These are phyloP conservation scores for Coendou prehensilis DNA, from an alignment of 2,797 vertebrate genomes.

Conservation along the genomic window DNA sequence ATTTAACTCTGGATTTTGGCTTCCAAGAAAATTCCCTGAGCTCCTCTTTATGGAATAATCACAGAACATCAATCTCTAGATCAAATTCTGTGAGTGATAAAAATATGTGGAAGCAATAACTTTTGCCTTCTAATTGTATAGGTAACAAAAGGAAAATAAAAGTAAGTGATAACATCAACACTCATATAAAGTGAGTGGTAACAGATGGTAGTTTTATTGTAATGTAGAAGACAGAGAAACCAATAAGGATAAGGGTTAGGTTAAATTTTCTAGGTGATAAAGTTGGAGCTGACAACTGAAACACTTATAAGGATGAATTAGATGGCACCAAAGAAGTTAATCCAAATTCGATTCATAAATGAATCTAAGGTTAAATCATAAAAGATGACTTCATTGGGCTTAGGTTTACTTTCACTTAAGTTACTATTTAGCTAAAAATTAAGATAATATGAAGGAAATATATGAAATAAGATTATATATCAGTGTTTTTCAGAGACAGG, in stretches of 20 bases:
- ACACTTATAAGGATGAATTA: not conserved
- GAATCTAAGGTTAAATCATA: not conserved
- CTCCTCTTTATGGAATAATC: not conserved
- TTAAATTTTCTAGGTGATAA: not conserved
- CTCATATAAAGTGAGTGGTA: not conserved
- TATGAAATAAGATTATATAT: not conserved
- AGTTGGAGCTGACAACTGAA: not conserved
- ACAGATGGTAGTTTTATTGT: not conserved
- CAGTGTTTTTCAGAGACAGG: not conserved
- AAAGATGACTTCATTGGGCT: not conserved
- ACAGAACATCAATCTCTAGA: not conserved
- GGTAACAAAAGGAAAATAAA: constrained; percentile 12
- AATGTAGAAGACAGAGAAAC: not conserved
- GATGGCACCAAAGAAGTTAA: not conserved
- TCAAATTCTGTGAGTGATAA: not conserved
- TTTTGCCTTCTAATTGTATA: not conserved
- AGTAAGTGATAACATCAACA: not conserved
- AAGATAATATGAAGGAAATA: not conserved
- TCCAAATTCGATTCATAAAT: not conserved
- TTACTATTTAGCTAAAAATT: not conserved
- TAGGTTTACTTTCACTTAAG: not conserved
- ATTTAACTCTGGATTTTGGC: not conserved
- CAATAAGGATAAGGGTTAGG: not conserved
- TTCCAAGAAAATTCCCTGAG: constrained; percentile 1
- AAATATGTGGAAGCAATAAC: not conserved